Base-by-base conservation (phyloP, 2,888 invertebrate genomes). In the Lasioglossum figueresi region DNA sequence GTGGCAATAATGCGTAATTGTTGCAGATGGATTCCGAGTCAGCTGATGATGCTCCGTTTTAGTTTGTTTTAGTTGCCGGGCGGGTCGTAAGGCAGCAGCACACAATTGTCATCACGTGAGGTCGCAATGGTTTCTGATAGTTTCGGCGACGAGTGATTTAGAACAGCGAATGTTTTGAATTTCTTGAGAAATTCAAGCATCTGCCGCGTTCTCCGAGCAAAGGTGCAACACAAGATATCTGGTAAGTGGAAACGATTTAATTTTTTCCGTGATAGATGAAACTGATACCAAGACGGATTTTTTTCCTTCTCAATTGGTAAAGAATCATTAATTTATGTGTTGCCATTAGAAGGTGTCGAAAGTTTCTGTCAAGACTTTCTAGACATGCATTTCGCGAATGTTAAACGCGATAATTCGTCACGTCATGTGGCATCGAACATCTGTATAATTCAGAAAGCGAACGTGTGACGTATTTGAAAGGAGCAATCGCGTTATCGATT, bases 11-110 rank as follows among this genome's bases (percentile, higher is more conserved):
- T 86, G 77, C 1, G 14, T 56, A 19, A 72, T 76, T 72, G 63
- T 10, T 8, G 59, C 70, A 37, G 45, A 56, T 56, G 56, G 63
- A 48, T 73, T 70, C 48, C 66, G 34, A 91, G 92, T 92, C 93
- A 93, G 93, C 93, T 92, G 93, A 90, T 81, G 82, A 74, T 78
- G 73, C 73, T 83, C 86, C 79, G 71, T 81, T 85, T 82, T 79
- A 84, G 87, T 84, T 88, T 82, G 71, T 75, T 86, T 91, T 93
- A 93, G 93, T 93, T 93, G 90, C 91, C 91, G 92, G 91, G 92
- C 82, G 92, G 89, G 92, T 93, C 94, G 93, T 85, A 88, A 93
- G 93, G 89, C 91, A 91, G 94, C 94, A 93, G 94, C 92, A 92
- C 92, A 85, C 90, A 86, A 88, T 88, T 86, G 86, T 84, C 90